Evolutionary conservation across 2,113 vertebrate genomes (phyloP).

Genomic region (Eonycteris spelaea): DNA sequence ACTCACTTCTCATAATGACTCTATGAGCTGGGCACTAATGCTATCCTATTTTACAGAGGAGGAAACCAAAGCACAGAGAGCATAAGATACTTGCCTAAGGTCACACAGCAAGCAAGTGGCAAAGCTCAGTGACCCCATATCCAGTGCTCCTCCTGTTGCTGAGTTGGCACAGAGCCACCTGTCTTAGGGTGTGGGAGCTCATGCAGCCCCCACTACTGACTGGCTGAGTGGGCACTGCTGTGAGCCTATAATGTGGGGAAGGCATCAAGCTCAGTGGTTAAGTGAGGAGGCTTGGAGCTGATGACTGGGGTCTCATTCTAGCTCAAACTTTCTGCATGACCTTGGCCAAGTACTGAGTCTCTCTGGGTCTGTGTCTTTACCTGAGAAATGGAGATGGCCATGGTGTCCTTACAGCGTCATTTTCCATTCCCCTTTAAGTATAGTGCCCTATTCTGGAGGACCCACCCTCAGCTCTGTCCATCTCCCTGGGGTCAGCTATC

Average conservation of each 20-base stretch:
- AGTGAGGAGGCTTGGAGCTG: not conserved
- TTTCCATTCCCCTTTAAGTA: no score
- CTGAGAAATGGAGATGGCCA: not conserved
- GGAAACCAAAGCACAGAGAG: not conserved
- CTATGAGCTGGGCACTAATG: not conserved
- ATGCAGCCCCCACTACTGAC: not conserved
- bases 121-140: not conserved
- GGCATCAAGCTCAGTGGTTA: not conserved
- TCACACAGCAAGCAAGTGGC: slow-evolving; percentile 10
- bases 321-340: not conserved
- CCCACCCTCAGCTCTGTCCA: not conserved
- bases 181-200: not conserved
- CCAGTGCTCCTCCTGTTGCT: not conserved
- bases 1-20: not conserved
- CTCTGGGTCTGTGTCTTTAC: not conserved
- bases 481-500: not conserved
- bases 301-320: not conserved
- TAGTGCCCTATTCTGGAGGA: not conserved
- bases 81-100: not conserved
- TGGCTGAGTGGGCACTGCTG: not conserved
- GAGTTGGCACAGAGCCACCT: not conserved
- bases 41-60: not conserved
- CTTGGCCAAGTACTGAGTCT: not conserved
- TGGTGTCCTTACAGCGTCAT: not conserved
- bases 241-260: not conserved